A percentile compares a stretch with the other conserved stretches of the same genome.
Conservation (phyloP, 1,140 invertebrate species). For the Vollenhovia emeryi region DNA sequence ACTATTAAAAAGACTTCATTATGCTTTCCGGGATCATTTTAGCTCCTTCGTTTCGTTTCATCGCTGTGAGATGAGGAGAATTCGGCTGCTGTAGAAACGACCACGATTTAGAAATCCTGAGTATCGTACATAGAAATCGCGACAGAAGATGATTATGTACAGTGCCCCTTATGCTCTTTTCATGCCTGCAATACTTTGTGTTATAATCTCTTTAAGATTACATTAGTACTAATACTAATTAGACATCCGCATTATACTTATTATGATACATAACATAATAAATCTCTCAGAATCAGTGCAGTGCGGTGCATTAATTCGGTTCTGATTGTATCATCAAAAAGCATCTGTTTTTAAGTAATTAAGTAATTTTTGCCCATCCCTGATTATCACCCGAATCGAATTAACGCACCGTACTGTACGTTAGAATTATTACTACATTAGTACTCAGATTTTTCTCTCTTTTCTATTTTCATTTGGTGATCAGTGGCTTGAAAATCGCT, state of each 20-base stretch:
- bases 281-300: no score
- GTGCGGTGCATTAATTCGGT: no score
- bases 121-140: not conserved
- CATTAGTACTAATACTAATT: not conserved
- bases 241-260: not conserved
- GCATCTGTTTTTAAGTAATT: no score
- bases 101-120: constrained; percentile 9
- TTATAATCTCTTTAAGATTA: constrained; percentile 2
- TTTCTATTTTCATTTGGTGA: not conserved
- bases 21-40: not conserved
- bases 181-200: not conserved
- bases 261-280: not conserved
- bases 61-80: not conserved
- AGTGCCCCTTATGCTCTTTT: not conserved
- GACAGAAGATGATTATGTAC: constrained; percentile 10
- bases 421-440: not conserved
- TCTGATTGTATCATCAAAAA: no score
- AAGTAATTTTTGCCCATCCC: no score
- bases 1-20: not conserved
- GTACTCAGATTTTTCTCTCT: constrained; percentile 3
- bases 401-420: no score
- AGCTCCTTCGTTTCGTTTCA: not conserved
- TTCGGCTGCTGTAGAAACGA: not conserved
- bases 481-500: not conserved
- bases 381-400: no score